Base-by-base conservation (phyloP, 2,888 invertebrate genomes). In the Protula sp. region DNA sequence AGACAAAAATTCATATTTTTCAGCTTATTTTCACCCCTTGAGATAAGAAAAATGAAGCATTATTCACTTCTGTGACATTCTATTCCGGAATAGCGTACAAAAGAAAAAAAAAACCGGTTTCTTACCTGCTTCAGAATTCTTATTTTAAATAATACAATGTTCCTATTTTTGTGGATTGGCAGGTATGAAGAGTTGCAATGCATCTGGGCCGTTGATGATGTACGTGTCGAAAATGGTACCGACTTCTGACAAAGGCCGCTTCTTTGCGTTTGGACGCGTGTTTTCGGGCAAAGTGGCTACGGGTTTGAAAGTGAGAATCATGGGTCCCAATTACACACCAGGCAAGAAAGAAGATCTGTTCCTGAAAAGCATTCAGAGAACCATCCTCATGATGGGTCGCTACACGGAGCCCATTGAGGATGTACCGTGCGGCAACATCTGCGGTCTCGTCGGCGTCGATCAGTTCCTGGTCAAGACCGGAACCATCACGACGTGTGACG, bases 171-270 rank as follows among this genome's bases (percentile, higher is more conserved):
- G n/a, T n/a, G n/a, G n/a, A n/a, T n/a, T n/a, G n/a, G 4, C 71
- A 78, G 85, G 81, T 55, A 80, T 85, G 67, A 84, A 91, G 88
- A 90, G 81, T 79, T 99, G 99, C 80, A 94, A 99, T 83, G 90
- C 98, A 19, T 90, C 93, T 71, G 99, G 91, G 50, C 98, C 97
- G 22, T 87, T 99, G 61, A 99, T 99, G 97, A 99, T 99, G 99
- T 99, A 99, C 87, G 87, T 99, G 71, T 95, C 95, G 55, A 99
- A 99, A 85, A 99, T 99, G 99, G 99, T 99, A 82, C 99, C 99
- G 70, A 99, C 99, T 22, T 90, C 94, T 19, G 99, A 99, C 84
- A 99, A 99, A 86, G 99, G 99, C 66, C 91, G 99, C 81, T 99
- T 99, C 89, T 99, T 97, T 84, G 99, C 99, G 64, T 99, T 99